Base-by-base conservation (phyloP, 2,888 invertebrate genomes). In the Andrena chrysosceles region DNA sequence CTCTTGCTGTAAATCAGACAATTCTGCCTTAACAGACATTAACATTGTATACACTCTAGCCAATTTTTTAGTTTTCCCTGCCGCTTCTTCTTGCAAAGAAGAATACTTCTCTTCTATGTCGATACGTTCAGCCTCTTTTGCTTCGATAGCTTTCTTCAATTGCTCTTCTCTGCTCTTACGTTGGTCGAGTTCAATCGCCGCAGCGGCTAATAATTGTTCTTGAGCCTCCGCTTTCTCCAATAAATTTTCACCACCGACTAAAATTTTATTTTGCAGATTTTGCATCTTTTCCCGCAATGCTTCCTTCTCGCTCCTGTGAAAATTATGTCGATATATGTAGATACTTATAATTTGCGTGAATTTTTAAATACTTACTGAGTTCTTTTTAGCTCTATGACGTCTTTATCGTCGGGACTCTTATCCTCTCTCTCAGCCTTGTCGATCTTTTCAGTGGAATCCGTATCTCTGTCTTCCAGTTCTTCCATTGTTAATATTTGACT, bases 211-310 rank as follows among this genome's bases (percentile, higher is more conserved):
- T 73, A 99, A 95, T 79, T 96, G 95, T 75, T 99, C 97, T 94
- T 99, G 99, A 0, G 98, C 96, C 92, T 99, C 98, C 0, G 99
- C 99, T 93, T 99, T 99, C 93, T 99, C 99, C 84, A 99, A 95
- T 7, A 99, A 95, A 95, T 99, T 99, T 95, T 99, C 99, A 0
- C 99, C 99, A 0, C 99, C 99, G 0, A 99, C 98, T 29, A 99
- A 96, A 74, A 99, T 98, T 94, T 99, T 99, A 87, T 98, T 98
- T 93, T 99, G 99, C 68, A 99, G 95, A 7, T 97, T 97, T 84
- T 97, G 96, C 76, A 99, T 96, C 92, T 99, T 99, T 80, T 97
- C 97, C 78, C 97, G 96, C 5, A 99, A 93, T 69, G 97, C 96
- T 84, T 97, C 97, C 93, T 98, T 98, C 92, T 98, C 98, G 70